These are phyloP conservation scores for Orycteropus afer DNA, from an alignment of 2,113 vertebrate species.

Conservation along the genomic window DNA sequence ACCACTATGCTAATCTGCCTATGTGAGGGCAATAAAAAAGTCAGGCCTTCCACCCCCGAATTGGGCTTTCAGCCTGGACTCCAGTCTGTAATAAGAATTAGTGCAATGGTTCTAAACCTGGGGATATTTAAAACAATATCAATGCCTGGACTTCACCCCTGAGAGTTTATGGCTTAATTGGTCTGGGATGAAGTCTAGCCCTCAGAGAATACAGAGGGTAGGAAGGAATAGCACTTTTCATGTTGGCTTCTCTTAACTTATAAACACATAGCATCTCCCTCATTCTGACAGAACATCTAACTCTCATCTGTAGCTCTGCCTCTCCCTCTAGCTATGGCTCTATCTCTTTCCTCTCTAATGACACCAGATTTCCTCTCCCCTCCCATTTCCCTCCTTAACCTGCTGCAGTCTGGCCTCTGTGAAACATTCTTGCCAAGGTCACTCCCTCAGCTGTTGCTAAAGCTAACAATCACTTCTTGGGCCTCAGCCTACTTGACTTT, in stretches of 20 bases:
- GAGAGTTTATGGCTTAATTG: conserved; percentile 27
- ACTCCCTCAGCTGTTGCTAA: background rate
- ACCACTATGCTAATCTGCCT: background rate
- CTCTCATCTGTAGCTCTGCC: background rate
- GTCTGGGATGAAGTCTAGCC: conserved; percentile 20
- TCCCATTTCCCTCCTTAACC: conserved; percentile 45
- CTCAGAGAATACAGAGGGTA: background rate
- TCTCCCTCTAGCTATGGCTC: background rate
- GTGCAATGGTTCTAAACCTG: background rate
- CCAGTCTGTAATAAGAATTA: background rate
- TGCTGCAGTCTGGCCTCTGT: conserved; percentile 15
- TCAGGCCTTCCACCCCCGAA: background rate
- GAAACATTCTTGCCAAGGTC: conserved; percentile 43
- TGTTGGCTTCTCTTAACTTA: background rate
- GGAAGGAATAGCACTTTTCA: background rate
- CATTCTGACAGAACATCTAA: background rate
- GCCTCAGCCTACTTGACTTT: background rate
- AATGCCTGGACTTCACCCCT: background rate
- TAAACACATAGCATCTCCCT: background rate
- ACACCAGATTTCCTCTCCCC: conserved; percentile 42
- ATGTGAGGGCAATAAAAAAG: background rate
- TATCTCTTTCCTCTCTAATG: conserved; percentile 53
- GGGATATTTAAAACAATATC: background rate
- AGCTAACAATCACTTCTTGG: background rate
- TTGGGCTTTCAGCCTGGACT: background rate